These are phyloP conservation scores for Teleopsis dalmanni DNA, from an alignment of 1,140 invertebrate genomes.

Conservation along the genomic window DNA sequence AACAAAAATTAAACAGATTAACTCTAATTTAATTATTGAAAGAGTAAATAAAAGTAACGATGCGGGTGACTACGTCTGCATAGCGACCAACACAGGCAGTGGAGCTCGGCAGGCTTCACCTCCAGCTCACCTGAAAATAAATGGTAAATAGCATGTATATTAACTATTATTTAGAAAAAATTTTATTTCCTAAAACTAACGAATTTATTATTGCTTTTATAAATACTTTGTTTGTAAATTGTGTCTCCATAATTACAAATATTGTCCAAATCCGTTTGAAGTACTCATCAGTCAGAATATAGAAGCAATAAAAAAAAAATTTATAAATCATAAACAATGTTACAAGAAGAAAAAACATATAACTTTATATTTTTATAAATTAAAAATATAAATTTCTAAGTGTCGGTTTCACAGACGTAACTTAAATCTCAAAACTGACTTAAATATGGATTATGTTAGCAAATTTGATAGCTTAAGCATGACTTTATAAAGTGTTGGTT, in stretches of 20 bases:
- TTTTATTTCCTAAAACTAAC: neutral
- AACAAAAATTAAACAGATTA: slow-evolving; percentile 32
- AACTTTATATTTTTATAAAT: too few relatives aligned
- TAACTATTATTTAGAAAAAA: neutral
- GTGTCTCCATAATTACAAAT: neutral
- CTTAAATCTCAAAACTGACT: too few relatives aligned
- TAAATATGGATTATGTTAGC: too few relatives aligned
- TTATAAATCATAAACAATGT: too few relatives aligned
- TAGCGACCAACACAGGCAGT: slow-evolving; percentile 35
- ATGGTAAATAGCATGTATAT: slow-evolving; percentile 28
- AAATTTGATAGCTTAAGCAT: too few relatives aligned
- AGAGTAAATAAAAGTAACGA: slow-evolving; percentile 27
- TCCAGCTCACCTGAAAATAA: slow-evolving; percentile 34
- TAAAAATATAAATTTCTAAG: too few relatives aligned
- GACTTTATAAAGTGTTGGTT: too few relatives aligned
- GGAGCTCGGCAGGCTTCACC: slow-evolving; percentile 40
- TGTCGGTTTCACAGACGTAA: too few relatives aligned
- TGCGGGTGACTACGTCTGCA: slow-evolving; percentile 40
- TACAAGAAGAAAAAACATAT: too few relatives aligned
- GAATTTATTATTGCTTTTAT: neutral
- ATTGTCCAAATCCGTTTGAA: neutral
- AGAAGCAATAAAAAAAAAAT: too few relatives aligned
- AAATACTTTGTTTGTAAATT: too few relatives aligned
- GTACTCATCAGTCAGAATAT: too few relatives aligned
- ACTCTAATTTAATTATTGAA: slow-evolving; percentile 38